phyloP scores from a whole-genome alignment of 2,797 vertebrate genomes.

The Propithecus perrieri region DNA sequence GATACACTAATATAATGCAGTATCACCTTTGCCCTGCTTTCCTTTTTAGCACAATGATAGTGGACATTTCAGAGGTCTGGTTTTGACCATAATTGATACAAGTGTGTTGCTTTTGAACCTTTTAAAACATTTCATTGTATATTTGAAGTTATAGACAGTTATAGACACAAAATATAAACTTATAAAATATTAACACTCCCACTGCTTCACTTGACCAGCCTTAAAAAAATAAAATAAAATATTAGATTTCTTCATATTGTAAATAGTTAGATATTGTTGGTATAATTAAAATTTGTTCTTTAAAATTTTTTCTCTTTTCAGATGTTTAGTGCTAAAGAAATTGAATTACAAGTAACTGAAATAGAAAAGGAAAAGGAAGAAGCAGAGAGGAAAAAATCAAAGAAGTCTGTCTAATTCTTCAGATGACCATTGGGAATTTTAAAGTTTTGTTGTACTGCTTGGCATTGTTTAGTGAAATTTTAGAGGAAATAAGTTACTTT shows the following conservation, averaged over 20 bases:
- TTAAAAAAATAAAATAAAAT: background rate
- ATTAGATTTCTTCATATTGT: background rate
- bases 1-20: background rate
- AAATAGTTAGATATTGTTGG: background rate
- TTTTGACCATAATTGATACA: background rate
- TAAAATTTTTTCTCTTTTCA: conserved; percentile 66
- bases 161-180: conserved; percentile 5
- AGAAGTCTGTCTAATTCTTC: conserved; percentile 57
- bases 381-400: conserved; percentile 90
- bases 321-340: conserved; percentile 92
- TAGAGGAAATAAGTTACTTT: conserved; percentile 34
- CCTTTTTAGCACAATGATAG: background rate
- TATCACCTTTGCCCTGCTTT: background rate
- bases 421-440: background rate
- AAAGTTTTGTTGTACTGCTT: background rate
- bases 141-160: conserved; percentile 36
- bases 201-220: too few relatives aligned
- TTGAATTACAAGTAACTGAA: conserved; percentile 90
- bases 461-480: conserved; percentile 38
- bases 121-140: conserved; percentile 22
- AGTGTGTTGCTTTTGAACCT: background rate
- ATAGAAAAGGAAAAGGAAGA: conserved; percentile 92
- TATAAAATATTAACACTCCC: background rate
- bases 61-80: background rate
- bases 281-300: background rate